A percentile compares a stretch with the other conserved stretches of the same genome.
These are phyloP conservation scores for Eupithecia tripunctaria DNA, from an alignment of 2,888 invertebrate genomes.

Conservation along the genomic window DNA sequence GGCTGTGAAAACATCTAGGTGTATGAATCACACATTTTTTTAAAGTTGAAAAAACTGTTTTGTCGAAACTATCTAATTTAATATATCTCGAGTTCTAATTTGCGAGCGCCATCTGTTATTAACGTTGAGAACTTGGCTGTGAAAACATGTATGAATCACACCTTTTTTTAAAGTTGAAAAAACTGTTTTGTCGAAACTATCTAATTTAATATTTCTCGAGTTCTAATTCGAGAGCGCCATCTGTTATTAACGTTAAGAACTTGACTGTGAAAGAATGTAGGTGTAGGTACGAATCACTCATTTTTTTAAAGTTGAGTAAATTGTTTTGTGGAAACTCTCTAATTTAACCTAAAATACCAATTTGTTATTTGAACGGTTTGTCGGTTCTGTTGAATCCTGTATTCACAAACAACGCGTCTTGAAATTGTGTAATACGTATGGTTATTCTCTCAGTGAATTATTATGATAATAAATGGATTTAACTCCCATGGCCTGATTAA, in stretches of 20 bases:
- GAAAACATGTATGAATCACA: slow-evolving; percentile 2
- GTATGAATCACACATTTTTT: not conserved
- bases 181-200: not conserved
- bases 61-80: too few species aligned
- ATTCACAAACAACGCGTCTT: slow-evolving; percentile 13
- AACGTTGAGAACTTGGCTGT: not conserved
- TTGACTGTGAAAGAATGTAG: not conserved
- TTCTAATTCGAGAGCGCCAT: slow-evolving; percentile 12
- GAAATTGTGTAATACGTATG: slow-evolving; percentile 34
- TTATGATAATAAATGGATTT: slow-evolving; percentile 46
- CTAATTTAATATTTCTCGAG: not conserved
- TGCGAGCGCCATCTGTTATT: slow-evolving; percentile 7
- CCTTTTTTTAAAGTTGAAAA: not conserved
- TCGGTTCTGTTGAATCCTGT: slow-evolving; percentile 2
- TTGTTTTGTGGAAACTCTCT: not conserved
- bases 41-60: not conserved
- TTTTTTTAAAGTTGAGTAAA: not conserved
- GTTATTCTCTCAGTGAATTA: slow-evolving; percentile 39
- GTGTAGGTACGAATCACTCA: not conserved
- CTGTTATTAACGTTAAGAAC: slow-evolving; percentile 6
- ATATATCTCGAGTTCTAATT: not conserved
- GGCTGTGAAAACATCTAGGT: not conserved
- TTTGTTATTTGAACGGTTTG: not conserved
- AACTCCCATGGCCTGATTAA: slow-evolving; percentile 50
- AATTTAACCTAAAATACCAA: not conserved